Conservation (phyloP, 2,888 invertebrate species). For the Escarpia spicata region DNA sequence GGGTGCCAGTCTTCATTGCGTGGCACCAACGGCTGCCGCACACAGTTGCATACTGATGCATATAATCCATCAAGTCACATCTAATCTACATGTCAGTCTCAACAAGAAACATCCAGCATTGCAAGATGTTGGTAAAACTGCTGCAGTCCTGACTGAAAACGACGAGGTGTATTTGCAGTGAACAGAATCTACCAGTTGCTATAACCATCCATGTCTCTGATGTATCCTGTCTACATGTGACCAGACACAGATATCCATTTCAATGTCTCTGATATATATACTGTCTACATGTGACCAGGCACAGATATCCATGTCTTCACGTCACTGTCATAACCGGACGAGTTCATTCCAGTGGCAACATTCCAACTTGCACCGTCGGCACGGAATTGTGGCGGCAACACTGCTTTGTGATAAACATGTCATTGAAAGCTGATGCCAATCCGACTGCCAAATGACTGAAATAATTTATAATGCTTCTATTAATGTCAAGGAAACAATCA, state of each 20-base stretch:
- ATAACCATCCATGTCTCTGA: background rate
- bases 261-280: no score
- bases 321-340: background rate
- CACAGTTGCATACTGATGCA: background rate
- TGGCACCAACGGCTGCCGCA: background rate
- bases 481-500: conserved; percentile 9
- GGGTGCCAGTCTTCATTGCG: background rate
- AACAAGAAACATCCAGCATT: background rate
- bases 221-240: background rate
- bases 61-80: background rate
- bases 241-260: background rate
- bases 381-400: background rate
- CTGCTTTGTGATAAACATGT: background rate
- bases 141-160: background rate
- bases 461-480: conserved; percentile 16
- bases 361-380: background rate
- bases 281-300: background rate
- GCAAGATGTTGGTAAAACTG: background rate
- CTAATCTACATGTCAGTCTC: background rate
- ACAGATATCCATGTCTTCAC: background rate
- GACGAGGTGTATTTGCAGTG: background rate
- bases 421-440: background rate
- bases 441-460: background rate
- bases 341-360: conserved; percentile 9
- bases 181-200: background rate